phyloP scores from a whole-genome alignment of 2,113 vertebrate genomes.

The Trachemys scripta region DNA sequence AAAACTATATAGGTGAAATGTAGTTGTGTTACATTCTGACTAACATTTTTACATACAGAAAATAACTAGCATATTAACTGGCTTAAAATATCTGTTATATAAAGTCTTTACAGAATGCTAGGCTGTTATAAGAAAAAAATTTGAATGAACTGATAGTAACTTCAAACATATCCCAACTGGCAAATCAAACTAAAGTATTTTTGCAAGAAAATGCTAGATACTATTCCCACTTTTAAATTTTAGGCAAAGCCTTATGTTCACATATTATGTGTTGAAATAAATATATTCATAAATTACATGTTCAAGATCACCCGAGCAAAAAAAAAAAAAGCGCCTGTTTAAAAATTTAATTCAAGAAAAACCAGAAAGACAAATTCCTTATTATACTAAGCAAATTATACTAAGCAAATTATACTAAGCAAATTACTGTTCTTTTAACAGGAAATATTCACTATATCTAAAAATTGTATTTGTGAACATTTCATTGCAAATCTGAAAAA shows the following conservation, averaged over 20 bases:
- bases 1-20: not conserved
- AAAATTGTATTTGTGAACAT: not conserved
- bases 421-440: not conserved
- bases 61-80: not conserved
- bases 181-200: not conserved
- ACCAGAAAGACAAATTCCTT: not conserved
- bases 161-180: not conserved
- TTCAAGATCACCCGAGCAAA: not conserved
- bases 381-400: not conserved
- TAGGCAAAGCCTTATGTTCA: not conserved
- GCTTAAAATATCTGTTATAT: not conserved
- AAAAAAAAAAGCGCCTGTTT: not conserved
- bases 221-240: not conserved
- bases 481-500: not conserved
- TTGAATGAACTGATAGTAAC: rapidly evolving
- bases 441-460: not conserved
- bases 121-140: not conserved
- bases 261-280: not conserved
- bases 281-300: not conserved
- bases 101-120: not conserved
- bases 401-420: not conserved
- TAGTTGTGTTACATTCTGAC: not conserved
- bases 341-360: not conserved
- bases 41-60: not conserved
- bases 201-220: not conserved